These are phyloP conservation scores for Donacobius atricapilla DNA, from an alignment of 2,113 vertebrate species.

Conservation along the genomic window DNA sequence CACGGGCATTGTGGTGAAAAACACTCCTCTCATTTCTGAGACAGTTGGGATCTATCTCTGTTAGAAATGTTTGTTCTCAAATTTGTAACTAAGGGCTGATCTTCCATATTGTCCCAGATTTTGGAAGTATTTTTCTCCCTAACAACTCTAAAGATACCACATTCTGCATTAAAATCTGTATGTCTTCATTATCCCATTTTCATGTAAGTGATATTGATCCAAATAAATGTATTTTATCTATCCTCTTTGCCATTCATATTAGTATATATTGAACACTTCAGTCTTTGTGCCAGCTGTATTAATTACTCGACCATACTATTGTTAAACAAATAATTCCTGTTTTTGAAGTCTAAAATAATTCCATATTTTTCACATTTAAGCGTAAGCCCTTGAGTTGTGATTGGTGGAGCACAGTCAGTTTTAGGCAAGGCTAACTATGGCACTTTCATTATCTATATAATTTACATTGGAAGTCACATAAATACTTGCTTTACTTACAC, in stretches of 20 bases:
- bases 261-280: background rate
- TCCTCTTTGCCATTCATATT: background rate
- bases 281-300: background rate
- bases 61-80: background rate
- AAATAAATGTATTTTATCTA: background rate
- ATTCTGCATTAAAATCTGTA: background rate
- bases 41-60: background rate
- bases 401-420: background rate
- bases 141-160: background rate
- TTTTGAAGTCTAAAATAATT: background rate
- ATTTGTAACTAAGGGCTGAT: background rate
- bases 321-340: background rate
- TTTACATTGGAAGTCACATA: background rate
- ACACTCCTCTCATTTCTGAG: background rate
- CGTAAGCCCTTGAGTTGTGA: background rate
- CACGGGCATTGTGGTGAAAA: background rate
- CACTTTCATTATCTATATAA: background rate
- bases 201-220: background rate
- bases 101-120: background rate
- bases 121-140: background rate
- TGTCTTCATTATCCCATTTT: background rate
- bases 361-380: background rate
- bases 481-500: background rate
- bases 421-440: fast-evolving
- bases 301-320: background rate